Base-by-base conservation (phyloP, 2,888 invertebrate species). In the Hirtodrosophila trivittata region DNA sequence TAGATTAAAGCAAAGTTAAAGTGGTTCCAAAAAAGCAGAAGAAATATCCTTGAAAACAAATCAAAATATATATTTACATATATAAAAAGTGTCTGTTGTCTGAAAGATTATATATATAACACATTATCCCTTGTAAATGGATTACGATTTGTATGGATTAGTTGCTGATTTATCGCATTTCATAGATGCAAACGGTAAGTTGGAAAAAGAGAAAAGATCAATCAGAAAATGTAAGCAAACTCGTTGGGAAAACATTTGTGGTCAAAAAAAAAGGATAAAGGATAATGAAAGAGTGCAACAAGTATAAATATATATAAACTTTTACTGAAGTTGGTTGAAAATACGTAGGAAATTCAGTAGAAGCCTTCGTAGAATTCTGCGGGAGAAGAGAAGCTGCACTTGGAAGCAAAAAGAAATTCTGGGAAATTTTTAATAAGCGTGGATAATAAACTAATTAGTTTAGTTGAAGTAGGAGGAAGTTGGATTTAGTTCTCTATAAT, bases 101-200 rank as follows among this genome's bases (percentile, higher is more conserved):
- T 28, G 5, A 2, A 18, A n/a, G n/a, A 35, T 43, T 13, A 18
- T 10, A 26, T 41, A 32, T 21, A 26, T 6, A 55, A 26, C 39
- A 8, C n/a, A 38, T 39, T 18, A n/a, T n/a, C n/a, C n/a, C n/a
- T 38, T 64, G 64, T 68, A 57, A 57, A 80, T 80, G 80, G 80
- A 86, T 80, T 67, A 75, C 67, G 55, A 69, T 54, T 49, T 73
- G 46, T 86, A 60, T 86, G 82, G 82, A 82, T 82, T 82, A 82
- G 82, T 68, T 67, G 87, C 85, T 67, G 82, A 81, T 51, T 64
- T 77, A 49, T 55, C 65, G 69, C 65, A 66, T 63, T 86, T 51
- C 57, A 70, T 81, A 25, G 70, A 82, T 77, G 78, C 77, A 58
- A 66, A 81, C 56, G 82, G 82, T 82, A 45, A 82, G 82, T 80